Percentiles rank a stretch among this genome's conserved stretches.
phyloP scores from a whole-genome alignment of 2,113 vertebrate species.

The Gambusia affinis region DNA sequence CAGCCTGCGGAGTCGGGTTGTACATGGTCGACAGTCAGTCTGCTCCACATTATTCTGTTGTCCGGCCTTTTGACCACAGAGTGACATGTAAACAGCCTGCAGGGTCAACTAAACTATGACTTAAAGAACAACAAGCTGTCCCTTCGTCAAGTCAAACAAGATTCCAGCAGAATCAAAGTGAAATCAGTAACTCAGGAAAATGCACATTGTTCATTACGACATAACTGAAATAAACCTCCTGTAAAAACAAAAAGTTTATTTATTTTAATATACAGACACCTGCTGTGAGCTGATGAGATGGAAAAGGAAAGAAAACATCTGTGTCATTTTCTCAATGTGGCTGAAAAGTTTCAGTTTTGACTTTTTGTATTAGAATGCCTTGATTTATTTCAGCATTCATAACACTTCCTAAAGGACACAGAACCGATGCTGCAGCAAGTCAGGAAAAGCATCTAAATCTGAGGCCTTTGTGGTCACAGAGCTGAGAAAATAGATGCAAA shows the following conservation, averaged over 20 bases:
- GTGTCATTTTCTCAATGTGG: background rate
- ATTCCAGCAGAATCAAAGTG: background rate
- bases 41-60: slow-evolving; percentile 24
- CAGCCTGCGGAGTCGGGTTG: background rate
- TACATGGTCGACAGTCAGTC: slow-evolving; percentile 12
- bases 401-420: background rate
- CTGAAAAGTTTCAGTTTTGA: too few species aligned
- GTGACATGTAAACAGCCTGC: slow-evolving; percentile 36
- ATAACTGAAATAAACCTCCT: background rate
- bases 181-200: background rate
- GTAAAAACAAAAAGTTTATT: background rate
- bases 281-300: background rate
- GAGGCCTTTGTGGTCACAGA: background rate
- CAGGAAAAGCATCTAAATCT: background rate
- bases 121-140: slow-evolving; percentile 51
- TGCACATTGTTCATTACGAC: background rate
- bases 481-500: background rate
- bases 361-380: too few species aligned
- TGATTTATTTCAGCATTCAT: background rate
- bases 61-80: slow-evolving; percentile 26
- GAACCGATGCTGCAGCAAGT: background rate
- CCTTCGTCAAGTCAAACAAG: slow-evolving; percentile 4
- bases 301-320: background rate
- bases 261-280: background rate
- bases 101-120: slow-evolving; percentile 49